phyloP scores from a whole-genome alignment of 2,113 vertebrate species.

The Corydoras maculifer region DNA sequence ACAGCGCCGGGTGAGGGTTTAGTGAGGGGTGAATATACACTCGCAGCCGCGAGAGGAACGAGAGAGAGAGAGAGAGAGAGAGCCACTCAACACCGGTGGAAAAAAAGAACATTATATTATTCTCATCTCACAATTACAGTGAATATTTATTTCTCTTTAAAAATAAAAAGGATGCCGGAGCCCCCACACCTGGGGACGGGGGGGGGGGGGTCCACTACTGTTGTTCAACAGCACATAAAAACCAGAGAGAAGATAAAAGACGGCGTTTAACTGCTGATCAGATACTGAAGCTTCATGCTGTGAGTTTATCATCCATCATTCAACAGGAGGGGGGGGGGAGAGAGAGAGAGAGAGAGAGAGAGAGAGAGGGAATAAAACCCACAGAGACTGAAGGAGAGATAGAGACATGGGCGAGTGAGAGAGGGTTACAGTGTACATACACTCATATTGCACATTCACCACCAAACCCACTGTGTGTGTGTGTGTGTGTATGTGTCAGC shows the following conservation, averaged over 20 bases:
- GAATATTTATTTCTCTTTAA: constrained; percentile 64
- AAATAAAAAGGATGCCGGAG: constrained; percentile 62
- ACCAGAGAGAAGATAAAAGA: constrained; percentile 73
- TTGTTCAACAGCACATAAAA: constrained; percentile 66
- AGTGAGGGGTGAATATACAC: too few species aligned
- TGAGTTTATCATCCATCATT: too few species aligned
- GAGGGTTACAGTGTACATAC: constrained; percentile 52
- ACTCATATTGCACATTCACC: constrained; percentile 98
- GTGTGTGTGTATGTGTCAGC: constrained; percentile 24
- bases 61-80: constrained; percentile 10
- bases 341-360: neutral
- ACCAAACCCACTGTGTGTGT: constrained; percentile 74
- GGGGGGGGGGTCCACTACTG: constrained; percentile 55
- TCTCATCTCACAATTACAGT: constrained; percentile 73
- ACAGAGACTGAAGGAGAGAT: too few species aligned
- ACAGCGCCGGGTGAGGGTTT: too few species aligned
- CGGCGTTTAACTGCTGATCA: constrained; percentile 38
- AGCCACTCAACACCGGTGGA: constrained; percentile 8
- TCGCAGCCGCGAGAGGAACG: too few species aligned
- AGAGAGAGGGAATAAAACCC: neutral
- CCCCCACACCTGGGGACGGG: constrained; percentile 46
- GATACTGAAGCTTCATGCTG: too few species aligned
- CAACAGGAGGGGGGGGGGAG: neutral
- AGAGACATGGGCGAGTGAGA: too few species aligned
- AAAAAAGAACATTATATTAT: constrained; percentile 74